These are phyloP conservation scores for Elephantulus edwardii DNA, from an alignment of 2,113 vertebrate genomes.

Conservation along the genomic window DNA sequence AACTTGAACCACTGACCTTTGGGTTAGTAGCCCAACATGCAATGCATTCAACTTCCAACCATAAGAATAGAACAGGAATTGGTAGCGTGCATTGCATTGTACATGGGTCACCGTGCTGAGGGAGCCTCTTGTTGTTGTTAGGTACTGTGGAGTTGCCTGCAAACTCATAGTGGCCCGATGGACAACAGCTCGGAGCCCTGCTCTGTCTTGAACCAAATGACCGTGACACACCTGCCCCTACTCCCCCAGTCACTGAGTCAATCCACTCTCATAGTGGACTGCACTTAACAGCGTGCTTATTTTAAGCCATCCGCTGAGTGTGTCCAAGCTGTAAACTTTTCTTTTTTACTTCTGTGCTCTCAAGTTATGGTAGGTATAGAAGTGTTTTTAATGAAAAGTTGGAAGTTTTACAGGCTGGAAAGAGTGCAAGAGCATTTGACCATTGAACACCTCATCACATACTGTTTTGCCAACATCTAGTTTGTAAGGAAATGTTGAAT, in stretches of 20 bases:
- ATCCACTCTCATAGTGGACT: neutral
- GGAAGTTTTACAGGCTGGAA: neutral
- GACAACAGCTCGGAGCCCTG: too few relatives aligned
- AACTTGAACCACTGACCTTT: neutral
- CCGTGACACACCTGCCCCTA: too few relatives aligned
- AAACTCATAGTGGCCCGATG: too few relatives aligned
- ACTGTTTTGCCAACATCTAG: neutral
- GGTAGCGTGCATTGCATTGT: neutral
- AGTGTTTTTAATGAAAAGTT: neutral
- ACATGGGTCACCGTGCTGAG: neutral
- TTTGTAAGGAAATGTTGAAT: neutral
- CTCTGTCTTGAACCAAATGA: too few relatives aligned
- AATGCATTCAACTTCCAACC: neutral
- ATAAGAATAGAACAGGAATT: neutral
- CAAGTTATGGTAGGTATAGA: neutral
- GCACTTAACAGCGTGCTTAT: neutral
- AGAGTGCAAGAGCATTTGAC: neutral
- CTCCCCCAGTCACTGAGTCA: too few relatives aligned
- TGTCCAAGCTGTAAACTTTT: neutral
- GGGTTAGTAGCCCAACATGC: neutral
- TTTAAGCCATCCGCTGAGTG: neutral
- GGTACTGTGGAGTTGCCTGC: too few relatives aligned
- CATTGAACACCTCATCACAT: rapidly evolving
- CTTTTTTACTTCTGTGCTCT: neutral
- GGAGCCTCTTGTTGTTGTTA: too few relatives aligned